phyloP scores from a whole-genome alignment of 2,797 vertebrate species.

The Anas georgica region DNA sequence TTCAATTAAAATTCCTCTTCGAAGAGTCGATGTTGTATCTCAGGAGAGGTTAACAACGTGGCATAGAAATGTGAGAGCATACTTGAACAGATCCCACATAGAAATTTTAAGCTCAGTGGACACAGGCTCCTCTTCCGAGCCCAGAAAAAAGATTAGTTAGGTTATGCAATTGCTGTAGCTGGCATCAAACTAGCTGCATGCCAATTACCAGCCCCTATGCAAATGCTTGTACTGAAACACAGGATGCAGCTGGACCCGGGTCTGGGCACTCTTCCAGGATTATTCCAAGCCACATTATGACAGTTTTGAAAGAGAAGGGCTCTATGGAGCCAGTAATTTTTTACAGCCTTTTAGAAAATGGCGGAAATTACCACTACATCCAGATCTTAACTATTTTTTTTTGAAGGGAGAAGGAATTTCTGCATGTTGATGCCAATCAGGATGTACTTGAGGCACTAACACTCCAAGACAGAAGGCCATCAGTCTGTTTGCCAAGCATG shows the following conservation, averaged over 20 bases:
- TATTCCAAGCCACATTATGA: conserved; percentile 61
- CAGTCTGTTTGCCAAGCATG: neutral
- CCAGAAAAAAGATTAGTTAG: conserved; percentile 19
- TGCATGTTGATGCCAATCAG: conserved; percentile 54
- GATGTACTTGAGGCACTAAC: conserved; percentile 44
- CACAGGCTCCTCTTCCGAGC: neutral
- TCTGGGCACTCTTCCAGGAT: conserved; percentile 53
- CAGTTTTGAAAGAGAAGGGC: conserved; percentile 50
- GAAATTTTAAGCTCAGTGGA: conserved; percentile 27
- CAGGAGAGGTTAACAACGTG: neutral
- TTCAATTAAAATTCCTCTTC: conserved; percentile 41
- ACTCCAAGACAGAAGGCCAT: conserved; percentile 44
- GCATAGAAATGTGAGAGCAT: neutral
- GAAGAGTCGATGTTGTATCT: neutral
- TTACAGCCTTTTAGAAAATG: conserved; percentile 55
- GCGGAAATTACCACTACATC: conserved; percentile 45
- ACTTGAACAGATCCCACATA: conserved; percentile 30
- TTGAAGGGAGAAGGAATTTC: conserved; percentile 52
- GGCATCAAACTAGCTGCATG: conserved; percentile 51
- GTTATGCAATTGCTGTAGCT: conserved; percentile 60
- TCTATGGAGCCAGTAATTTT: conserved; percentile 42
- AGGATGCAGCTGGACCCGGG: conserved; percentile 60
- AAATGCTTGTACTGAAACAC: conserved; percentile 44
- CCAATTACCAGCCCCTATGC: conserved; percentile 34
- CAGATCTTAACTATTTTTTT: conserved; percentile 11